A percentile compares a stretch with the other conserved stretches of the same genome.
phyloP scores from a whole-genome alignment of 2,113 vertebrate species.

The Sander lucioperca region DNA sequence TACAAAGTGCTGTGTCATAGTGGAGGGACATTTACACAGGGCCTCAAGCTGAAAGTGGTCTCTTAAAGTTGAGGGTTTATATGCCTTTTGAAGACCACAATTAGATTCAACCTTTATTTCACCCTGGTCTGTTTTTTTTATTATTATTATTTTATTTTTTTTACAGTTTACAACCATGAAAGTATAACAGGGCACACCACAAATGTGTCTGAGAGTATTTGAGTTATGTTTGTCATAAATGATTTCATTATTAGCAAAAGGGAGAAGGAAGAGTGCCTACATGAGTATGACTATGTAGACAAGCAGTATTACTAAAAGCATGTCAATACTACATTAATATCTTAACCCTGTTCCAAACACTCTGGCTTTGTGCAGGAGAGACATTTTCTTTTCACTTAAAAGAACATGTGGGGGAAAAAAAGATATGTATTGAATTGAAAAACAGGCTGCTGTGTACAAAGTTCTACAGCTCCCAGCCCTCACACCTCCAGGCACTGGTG shows the following conservation, averaged over 20 bases:
- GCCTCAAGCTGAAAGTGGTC: neutral
- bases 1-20: conserved; percentile 22
- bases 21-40: neutral
- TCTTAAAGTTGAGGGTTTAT: neutral
- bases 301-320: neutral
- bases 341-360: neutral
- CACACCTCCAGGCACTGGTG: neutral
- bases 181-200: neutral
- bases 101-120: neutral
- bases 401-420: neutral
- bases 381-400: neutral
- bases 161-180: neutral
- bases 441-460: neutral
- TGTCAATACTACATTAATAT: neutral
- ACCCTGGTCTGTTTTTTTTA: neutral
- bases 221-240: neutral
- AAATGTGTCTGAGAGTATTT: neutral
- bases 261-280: neutral
- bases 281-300: neutral
- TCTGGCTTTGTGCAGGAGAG: neutral
- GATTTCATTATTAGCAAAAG: neutral
- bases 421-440: neutral
- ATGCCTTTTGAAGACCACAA: neutral
- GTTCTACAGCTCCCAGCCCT: neutral
- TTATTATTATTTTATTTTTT: no score